Percentiles rank a stretch among this genome's conserved stretches.
Evolutionary conservation across 2,113 vertebrate genomes (phyloP).

Genomic region (Laticauda laticaudata): DNA sequence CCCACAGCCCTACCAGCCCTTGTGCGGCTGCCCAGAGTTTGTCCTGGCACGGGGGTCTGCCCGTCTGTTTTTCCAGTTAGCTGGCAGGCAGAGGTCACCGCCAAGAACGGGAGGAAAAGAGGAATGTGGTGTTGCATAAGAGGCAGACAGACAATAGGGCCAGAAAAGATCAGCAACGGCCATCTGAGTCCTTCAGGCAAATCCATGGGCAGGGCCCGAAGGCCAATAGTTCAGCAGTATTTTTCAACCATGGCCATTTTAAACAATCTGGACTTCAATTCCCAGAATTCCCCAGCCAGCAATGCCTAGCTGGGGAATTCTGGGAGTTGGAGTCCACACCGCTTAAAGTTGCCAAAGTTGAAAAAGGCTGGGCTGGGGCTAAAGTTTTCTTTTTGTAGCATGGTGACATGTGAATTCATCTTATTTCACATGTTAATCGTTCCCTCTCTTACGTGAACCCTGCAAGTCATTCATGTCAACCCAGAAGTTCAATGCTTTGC

Average conservation of each 20-base stretch:
- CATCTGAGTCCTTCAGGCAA: background rate
- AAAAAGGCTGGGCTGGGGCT: background rate
- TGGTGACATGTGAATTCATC: background rate
- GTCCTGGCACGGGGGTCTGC: conserved; percentile 39
- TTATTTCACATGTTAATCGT: background rate
- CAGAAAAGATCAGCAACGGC: background rate
- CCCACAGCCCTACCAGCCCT: background rate
- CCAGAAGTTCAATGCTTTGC: background rate
- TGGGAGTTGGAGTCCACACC: too few species aligned
- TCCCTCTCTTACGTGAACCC: background rate
- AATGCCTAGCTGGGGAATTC: background rate
- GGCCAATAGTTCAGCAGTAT: background rate
- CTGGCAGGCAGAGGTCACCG: conserved; percentile 40
- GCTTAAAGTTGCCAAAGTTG: background rate
- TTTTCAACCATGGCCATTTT: background rate
- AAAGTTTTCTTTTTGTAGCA: background rate
- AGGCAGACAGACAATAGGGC: background rate
- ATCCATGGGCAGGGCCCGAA: background rate
- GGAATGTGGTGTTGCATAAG: background rate
- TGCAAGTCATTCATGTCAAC: background rate
- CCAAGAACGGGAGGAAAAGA: background rate
- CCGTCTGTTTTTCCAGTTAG: conserved; percentile 34
- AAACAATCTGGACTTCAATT: background rate
- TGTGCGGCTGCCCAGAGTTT: conserved; percentile 25
- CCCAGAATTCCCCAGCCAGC: background rate